phyloP scores from a whole-genome alignment of 2,113 vertebrate genomes.

The Columba janthina region DNA sequence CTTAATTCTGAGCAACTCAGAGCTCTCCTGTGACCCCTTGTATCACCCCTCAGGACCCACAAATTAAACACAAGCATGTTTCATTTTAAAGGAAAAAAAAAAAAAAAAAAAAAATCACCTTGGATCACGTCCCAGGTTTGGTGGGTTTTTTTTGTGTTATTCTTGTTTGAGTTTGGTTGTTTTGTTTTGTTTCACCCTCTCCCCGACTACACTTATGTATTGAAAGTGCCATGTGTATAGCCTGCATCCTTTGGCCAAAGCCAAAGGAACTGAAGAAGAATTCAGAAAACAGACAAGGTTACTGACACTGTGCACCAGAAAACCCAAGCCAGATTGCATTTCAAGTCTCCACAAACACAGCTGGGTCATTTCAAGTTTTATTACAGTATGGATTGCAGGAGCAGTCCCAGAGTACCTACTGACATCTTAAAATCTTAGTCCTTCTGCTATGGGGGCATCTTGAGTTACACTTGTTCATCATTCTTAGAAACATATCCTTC shows the following conservation, averaged over 20 bases:
- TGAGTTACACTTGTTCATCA: not conserved
- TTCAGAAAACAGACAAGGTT: not conserved
- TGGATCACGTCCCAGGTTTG: not conserved
- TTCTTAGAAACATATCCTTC: not conserved
- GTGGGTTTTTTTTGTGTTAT: no score
- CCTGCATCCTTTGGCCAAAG: not conserved
- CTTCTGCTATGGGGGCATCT: not conserved
- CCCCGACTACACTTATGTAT: not conserved
- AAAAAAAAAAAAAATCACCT: not conserved
- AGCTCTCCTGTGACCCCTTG: not conserved
- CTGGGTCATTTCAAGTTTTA: not conserved
- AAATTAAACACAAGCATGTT: not conserved
- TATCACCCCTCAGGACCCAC: not conserved
- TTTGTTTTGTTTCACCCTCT: not conserved
- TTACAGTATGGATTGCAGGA: not conserved
- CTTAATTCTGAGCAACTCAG: conserved; percentile 51
- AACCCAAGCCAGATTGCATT: not conserved
- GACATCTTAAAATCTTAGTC: not conserved
- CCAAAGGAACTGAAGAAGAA: not conserved
- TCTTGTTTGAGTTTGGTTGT: not conserved
- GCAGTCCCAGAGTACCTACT: not conserved
- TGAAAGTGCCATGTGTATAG: not conserved
- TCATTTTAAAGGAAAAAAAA: not conserved
- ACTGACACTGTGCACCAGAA: not conserved
- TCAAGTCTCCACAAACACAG: not conserved